These are phyloP conservation scores for Corynorhinus townsendii DNA, from an alignment of 2,113 vertebrate species.

Conservation along the genomic window DNA sequence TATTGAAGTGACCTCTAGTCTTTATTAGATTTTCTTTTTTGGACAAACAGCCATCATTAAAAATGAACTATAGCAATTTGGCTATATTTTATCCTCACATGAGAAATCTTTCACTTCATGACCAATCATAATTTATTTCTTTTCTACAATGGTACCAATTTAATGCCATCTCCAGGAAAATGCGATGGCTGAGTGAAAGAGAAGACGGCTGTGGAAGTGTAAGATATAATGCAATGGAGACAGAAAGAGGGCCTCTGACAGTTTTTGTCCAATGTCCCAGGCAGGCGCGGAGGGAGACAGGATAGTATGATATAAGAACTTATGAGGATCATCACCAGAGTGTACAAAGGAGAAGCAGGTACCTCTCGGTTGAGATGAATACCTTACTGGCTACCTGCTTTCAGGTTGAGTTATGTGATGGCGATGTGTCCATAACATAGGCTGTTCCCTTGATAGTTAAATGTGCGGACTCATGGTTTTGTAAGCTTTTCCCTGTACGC, in stretches of 20 bases:
- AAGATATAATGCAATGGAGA: not conserved
- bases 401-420: not conserved
- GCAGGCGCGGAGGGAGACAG: not conserved
- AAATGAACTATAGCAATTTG: not conserved
- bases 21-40: not conserved
- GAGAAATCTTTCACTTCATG: not conserved
- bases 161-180: not conserved
- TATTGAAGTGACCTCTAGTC: not conserved
- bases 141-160: not conserved
- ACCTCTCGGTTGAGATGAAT: not conserved
- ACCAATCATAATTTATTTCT: not conserved
- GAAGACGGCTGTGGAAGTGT: not conserved
- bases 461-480: not conserved
- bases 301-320: accelerated
- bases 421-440: not conserved
- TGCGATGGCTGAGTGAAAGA: not conserved
- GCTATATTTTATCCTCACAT: not conserved
- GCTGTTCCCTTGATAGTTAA: not conserved
- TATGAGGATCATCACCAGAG: accelerated
- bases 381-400: accelerated
- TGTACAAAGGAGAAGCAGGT: too few relatives aligned
- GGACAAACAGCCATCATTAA: not conserved
- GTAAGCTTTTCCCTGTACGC: not conserved
- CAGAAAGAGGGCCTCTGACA: accelerated
- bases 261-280: not conserved